Conservation (phyloP, 2,888 invertebrate species). For the Dryococelus australis region DNA sequence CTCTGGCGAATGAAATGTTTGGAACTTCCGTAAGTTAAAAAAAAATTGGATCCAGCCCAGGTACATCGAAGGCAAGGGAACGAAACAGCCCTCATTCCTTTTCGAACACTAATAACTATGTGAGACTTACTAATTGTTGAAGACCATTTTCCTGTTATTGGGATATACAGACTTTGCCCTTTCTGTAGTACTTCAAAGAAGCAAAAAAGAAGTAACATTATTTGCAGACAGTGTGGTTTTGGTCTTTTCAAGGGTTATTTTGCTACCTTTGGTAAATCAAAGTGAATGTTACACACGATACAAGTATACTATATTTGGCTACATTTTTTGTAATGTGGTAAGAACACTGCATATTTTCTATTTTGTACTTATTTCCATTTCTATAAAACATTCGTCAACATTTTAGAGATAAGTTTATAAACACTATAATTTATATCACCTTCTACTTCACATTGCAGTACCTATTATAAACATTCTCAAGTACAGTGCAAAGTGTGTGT, state of each 20-base stretch:
- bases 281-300: neutral
- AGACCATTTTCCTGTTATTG: neutral
- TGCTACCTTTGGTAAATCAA: neutral
- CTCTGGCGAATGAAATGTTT: no score
- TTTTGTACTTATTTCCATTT: neutral
- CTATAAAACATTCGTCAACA: neutral
- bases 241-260: neutral
- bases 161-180: neutral
- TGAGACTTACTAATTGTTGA: neutral
- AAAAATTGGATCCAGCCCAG: no score
- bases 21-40: no score
- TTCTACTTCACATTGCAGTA: neutral
- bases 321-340: neutral
- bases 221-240: neutral
- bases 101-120: neutral
- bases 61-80: no score
- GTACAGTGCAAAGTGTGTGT: neutral
- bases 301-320: neutral
- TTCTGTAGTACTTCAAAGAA: slow-evolving; percentile 5
- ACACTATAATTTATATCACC: neutral
- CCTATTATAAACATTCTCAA: neutral
- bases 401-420: no score
- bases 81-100: no score
- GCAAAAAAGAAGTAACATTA: slow-evolving; percentile 3
- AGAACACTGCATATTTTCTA: neutral